These are phyloP conservation scores for Triplophysa rosa DNA, from an alignment of 2,113 vertebrate genomes.

Conservation along the genomic window DNA sequence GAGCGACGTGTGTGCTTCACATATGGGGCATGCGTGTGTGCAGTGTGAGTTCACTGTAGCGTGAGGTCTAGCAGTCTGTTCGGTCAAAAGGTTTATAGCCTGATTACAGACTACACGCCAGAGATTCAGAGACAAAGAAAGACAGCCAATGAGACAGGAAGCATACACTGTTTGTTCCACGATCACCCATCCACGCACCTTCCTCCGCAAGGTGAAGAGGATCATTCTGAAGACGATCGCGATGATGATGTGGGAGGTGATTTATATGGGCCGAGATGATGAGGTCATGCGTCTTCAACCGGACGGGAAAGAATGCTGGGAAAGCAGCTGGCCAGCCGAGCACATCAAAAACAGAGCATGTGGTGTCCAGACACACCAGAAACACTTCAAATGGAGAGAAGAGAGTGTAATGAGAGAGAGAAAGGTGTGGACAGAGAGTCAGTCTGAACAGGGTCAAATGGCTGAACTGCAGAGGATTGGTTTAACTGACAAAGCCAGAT, in stretches of 20 bases:
- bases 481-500: conserved; percentile 25
- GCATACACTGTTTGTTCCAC: conserved; percentile 21
- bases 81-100: conserved; percentile 45
- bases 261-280: conserved; percentile 38
- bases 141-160: conserved; percentile 15
- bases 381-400: conserved; percentile 24
- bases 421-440: conserved; percentile 8
- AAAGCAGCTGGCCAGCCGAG: conserved; percentile 40
- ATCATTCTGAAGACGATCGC: neutral
- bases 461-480: neutral
- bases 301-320: conserved; percentile 28
- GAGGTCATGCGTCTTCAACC: conserved; percentile 37
- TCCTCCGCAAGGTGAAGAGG: conserved; percentile 21
- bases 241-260: conserved; percentile 21
- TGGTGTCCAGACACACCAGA: conserved; percentile 48
- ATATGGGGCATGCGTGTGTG: conserved; percentile 43
- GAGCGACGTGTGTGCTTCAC: conserved; percentile 33
- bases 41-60: conserved; percentile 30
- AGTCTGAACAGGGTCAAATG: conserved; percentile 15
- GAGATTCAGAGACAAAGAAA: conserved; percentile 12
- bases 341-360: conserved; percentile 50
- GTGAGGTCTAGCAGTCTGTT: conserved; percentile 42
- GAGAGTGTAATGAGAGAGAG: neutral
- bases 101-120: conserved; percentile 44
- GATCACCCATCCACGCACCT: neutral